Percentiles rank a stretch among this genome's conserved stretches.
phyloP scores from a whole-genome alignment of 2,113 vertebrate genomes.

The Scortum barcoo region DNA sequence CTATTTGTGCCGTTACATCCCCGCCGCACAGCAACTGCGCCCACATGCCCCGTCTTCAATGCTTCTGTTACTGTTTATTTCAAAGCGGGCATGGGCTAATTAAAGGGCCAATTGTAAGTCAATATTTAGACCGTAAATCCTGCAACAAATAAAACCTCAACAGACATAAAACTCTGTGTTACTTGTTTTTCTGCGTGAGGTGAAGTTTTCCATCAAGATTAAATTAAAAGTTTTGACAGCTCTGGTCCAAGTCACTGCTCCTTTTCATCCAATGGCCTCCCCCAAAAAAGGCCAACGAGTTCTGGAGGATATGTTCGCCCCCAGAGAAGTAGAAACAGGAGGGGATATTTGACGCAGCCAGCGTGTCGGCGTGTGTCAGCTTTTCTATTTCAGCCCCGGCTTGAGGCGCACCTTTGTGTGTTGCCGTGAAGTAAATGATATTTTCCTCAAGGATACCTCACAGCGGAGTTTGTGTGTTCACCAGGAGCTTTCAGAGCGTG shows the following conservation, averaged over 20 bases:
- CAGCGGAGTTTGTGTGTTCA: conserved; percentile 72
- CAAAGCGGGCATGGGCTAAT: conserved; percentile 20
- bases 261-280: conserved; percentile 49
- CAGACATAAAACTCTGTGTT: conserved; percentile 19
- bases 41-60: conserved; percentile 41
- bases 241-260: conserved; percentile 35
- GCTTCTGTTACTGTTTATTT: conserved; percentile 43
- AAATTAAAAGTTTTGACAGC: conserved; percentile 52
- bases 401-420: conserved; percentile 68
- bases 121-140: conserved; percentile 59
- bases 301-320: conserved; percentile 49
- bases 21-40: conserved; percentile 11
- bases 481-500: conserved; percentile 71
- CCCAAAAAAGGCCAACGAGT: conserved; percentile 44
- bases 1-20: conserved; percentile 30
- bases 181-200: conserved; percentile 40
- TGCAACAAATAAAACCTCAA: conserved; percentile 48
- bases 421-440: conserved; percentile 65
- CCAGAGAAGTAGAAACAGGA: conserved; percentile 41
- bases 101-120: conserved; percentile 48
- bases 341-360: conserved; percentile 54
- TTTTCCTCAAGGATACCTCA: conserved; percentile 72
- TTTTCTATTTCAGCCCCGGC: conserved; percentile 44
- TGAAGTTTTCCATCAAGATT: conserved; percentile 56
- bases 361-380: conserved; percentile 51